Evolutionary conservation across 53 echinoderm and acorn worm species (phyloP).

Genomic region (Mesocentrotus franciscanus): DNA sequence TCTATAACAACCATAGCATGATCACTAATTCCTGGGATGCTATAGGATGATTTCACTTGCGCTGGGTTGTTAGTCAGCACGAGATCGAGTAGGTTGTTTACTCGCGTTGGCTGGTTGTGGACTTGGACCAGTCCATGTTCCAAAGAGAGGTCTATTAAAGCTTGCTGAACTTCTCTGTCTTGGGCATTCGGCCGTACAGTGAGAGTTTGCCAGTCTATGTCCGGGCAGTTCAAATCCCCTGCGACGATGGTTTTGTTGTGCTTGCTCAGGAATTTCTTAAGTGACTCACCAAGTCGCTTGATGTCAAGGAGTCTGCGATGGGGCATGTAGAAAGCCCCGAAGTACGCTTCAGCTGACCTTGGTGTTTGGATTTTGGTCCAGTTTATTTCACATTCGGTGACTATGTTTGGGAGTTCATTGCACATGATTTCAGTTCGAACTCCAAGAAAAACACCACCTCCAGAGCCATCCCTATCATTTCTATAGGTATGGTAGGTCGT

Average conservation of each 20-base stretch:
- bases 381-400: background rate
- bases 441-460: background rate
- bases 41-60: background rate
- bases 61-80: background rate
- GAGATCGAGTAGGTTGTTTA: background rate
- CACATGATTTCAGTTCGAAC: background rate
- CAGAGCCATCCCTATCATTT: background rate
- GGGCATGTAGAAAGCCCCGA: background rate
- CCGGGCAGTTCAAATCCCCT: background rate
- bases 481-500: background rate
- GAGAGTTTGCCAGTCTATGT: background rate
- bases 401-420: background rate
- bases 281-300: background rate
- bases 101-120: background rate
- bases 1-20: background rate
- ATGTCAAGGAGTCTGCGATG: background rate
- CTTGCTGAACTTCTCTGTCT: background rate
- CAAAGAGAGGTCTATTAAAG: background rate
- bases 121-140: background rate
- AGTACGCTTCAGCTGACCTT: background rate
- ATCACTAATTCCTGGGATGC: too few species aligned
- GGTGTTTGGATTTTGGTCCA: background rate
- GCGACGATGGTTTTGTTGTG: background rate
- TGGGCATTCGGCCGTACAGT: background rate
- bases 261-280: background rate